These are phyloP conservation scores for fruit fly (Drosophila melanogaster) DNA, from an alignment of 1,140 invertebrate species.

Conservation along the genomic window DNA sequence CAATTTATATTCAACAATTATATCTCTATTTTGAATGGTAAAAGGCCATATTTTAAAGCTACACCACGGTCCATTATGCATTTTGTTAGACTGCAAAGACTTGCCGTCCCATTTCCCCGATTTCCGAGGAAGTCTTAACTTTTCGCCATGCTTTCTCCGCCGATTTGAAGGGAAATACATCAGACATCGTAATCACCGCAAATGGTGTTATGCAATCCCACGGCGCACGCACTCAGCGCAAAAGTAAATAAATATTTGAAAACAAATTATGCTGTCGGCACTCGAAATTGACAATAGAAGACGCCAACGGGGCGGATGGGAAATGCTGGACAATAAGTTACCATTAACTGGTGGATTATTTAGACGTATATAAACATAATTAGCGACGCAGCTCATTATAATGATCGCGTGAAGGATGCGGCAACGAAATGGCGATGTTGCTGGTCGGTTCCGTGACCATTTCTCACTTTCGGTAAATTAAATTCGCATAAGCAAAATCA, in stretches of 20 bases:
- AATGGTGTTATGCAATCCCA: slow-evolving; percentile 34
- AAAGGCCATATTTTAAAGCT: too few species aligned
- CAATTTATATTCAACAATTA: too few species aligned
- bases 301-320: background rate
- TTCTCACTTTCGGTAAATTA: slow-evolving; percentile 56
- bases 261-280: slow-evolving; percentile 40
- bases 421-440: background rate
- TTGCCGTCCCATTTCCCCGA: slow-evolving; percentile 5
- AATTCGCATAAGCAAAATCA: slow-evolving; percentile 58
- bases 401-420: slow-evolving; percentile 37
- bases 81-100: background rate
- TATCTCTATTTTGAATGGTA: too few species aligned
- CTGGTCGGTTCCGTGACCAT: slow-evolving; percentile 16
- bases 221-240: background rate
- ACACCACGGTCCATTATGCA: background rate
- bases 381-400: slow-evolving; percentile 14
- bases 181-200: slow-evolving; percentile 7
- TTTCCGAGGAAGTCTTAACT: background rate
- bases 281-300: slow-evolving; percentile 21
- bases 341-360: slow-evolving; percentile 34
- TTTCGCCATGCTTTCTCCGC: slow-evolving; percentile 41
- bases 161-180: slow-evolving; percentile 13
- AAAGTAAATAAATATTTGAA: slow-evolving; percentile 51
- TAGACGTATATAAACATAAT: slow-evolving; percentile 36
- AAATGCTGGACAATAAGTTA: slow-evolving; percentile 24